A percentile compares a stretch with the other conserved stretches of the same genome.
phyloP scores from a whole-genome alignment of 2,113 vertebrate species.

The Nothoprocta perdicaria region DNA sequence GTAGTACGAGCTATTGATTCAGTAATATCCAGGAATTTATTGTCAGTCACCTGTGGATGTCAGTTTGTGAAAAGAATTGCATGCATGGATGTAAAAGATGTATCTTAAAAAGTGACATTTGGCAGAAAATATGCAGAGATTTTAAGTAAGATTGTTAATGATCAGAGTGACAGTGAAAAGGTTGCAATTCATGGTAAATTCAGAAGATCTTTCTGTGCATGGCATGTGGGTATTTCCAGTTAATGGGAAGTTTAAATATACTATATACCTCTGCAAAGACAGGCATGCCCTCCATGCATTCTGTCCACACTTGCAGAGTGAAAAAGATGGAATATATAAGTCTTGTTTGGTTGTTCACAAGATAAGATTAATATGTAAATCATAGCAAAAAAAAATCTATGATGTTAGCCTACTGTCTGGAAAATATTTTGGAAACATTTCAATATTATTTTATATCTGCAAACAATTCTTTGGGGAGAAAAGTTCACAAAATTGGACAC shows the following conservation, averaged over 20 bases:
- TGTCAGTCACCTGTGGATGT: conserved; percentile 1
- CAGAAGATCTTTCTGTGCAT: background rate
- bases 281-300: background rate
- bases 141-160: conserved; percentile 30
- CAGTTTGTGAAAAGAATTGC: background rate
- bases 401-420: background rate
- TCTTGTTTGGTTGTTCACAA: background rate
- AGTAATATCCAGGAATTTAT: background rate
- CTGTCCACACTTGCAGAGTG: background rate
- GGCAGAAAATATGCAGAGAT: background rate
- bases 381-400: background rate
- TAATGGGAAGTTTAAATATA: background rate
- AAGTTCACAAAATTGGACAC: background rate
- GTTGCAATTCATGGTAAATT: background rate
- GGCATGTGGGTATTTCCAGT: background rate
- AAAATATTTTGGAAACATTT: background rate
- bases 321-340: background rate
- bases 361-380: background rate
- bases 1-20: conserved; percentile 13
- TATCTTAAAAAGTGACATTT: conserved; percentile 32
- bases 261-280: background rate
- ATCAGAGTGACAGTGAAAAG: accelerated
- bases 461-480: background rate
- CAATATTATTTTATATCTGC: background rate
- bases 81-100: background rate